Base-by-base conservation (phyloP, 2,888 invertebrate species). In the Folsomia candida region DNA sequence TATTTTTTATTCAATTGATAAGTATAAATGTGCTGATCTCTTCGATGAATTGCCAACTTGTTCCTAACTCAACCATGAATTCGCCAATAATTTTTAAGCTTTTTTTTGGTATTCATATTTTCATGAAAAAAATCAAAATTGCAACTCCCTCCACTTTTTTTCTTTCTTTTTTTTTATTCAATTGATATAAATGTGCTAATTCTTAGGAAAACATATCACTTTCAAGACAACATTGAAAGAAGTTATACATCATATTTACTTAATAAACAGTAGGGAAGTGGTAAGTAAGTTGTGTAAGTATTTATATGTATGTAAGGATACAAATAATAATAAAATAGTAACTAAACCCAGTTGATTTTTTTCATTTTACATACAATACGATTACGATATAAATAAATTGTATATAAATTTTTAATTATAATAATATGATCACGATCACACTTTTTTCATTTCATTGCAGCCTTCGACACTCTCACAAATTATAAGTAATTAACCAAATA, bases 201-300 rank as follows among this genome's bases (percentile, higher is more conserved):
- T 54, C 54, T 54, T 54, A 54, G 54, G 54, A 54, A 54, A 54
- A 54, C 54, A 54, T 54, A 54, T 54, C 54, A 54, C 54, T 54
- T 54, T 54, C 54, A 18, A 54, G 18, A 54, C 11, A 54, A 6
- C 22, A 54, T 54, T 54, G 37, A 37, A 37, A 37, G 37, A 37
- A 37, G n/a, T n/a, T n/a, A n/a, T n/a, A n/a, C n/a, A n/a, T n/a
- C n/a, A n/a, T n/a, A 11, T 47, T 47, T 47, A 11, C 22, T 54
- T 54, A 20, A 54, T 20, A 54, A 54, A 6, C 6, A 54, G n/a
- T 6, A n/a, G 22, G 6, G 22, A 54, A 54, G 22, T 54, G 6
- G 6, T 37, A 37, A 37, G n/a, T n/a, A n/a, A n/a, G n/a, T n/a
- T n/a, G n/a, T n/a, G n/a, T n/a, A n/a, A n/a, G n/a, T n/a, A n/a